Conservation (phyloP, 2,888 invertebrate species). For the Girardia tigrina region DNA sequence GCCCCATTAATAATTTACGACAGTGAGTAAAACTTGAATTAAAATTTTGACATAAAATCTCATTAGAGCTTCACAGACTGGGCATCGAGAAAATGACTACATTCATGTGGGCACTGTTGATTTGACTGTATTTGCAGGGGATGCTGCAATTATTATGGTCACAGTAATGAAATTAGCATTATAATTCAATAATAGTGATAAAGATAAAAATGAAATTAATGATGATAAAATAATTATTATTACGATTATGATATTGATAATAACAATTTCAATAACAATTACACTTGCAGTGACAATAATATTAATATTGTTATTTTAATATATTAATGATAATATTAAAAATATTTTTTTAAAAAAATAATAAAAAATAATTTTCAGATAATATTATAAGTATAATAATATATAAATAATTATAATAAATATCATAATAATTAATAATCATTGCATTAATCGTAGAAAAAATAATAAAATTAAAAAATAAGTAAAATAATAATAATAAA, state of each 20-base stretch:
- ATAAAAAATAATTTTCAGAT: no score
- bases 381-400: no score
- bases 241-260: constrained; percentile 11
- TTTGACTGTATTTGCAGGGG: constrained; percentile 15
- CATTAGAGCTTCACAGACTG: constrained; percentile 23
- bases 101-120: not conserved
- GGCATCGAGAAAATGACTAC: constrained; percentile 4
- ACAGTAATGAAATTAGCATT: constrained; percentile 14
- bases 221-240: not conserved
- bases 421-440: not conserved
- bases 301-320: not conserved
- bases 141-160: not conserved
- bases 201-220: constrained; percentile 14
- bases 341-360: no score
- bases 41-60: constrained; percentile 17
- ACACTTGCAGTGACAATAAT: not conserved
- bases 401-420: no score
- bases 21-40: constrained; percentile 20
- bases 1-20: not conserved
- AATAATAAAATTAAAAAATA: not conserved
- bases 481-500: not conserved
- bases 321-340: not conserved
- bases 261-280: not conserved
- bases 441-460: not conserved
- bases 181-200: constrained; percentile 8